These are phyloP conservation scores for Drosophila lini DNA, from an alignment of 1,140 invertebrate genomes.

Conservation along the genomic window DNA sequence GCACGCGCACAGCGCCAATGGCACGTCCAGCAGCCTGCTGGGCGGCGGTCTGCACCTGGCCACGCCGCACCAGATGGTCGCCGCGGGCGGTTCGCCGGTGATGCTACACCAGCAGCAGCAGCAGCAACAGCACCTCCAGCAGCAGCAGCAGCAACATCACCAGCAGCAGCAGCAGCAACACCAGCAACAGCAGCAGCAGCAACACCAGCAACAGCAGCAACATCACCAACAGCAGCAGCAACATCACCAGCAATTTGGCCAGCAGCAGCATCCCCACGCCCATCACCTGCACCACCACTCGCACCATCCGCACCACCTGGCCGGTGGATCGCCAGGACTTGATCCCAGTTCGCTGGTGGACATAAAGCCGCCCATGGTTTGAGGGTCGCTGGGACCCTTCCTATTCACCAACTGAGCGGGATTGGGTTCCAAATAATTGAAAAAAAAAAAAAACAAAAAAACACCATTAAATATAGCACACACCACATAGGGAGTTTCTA, in stretches of 20 bases:
- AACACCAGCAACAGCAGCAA: conserved; percentile 61
- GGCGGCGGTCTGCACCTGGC: conserved; percentile 76
- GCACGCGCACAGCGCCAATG: conserved; percentile 70
- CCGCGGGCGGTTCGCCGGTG: conserved; percentile 82
- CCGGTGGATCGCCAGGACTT: conserved; percentile 60
- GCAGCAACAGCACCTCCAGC: conserved; percentile 43
- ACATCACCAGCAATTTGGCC: conserved; percentile 69
- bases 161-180: conserved; percentile 50
- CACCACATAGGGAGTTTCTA: background rate
- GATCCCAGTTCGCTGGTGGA: conserved; percentile 75
- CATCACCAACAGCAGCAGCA: conserved; percentile 62
- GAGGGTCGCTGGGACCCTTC: conserved; percentile 84
- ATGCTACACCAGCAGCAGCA: conserved; percentile 81
- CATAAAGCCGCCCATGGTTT: conserved; percentile 84
- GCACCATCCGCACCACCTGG: conserved; percentile 77
- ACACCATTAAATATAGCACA: conserved; percentile 2
- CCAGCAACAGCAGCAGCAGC: conserved; percentile 53
- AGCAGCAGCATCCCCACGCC: conserved; percentile 72
- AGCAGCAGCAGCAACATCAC: conserved; percentile 45
- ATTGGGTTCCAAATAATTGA: conserved; percentile 61
- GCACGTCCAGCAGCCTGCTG: conserved; percentile 74
- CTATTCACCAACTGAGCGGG: conserved; percentile 78
- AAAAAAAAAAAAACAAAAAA: background rate
- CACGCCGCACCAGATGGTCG: conserved; percentile 82
- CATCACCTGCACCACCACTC: conserved; percentile 80